Evolutionary conservation across 2,113 vertebrate genomes (phyloP), one percentile per base, ranked within the genome.

Genomic region (Dipodomys merriami): DNA sequence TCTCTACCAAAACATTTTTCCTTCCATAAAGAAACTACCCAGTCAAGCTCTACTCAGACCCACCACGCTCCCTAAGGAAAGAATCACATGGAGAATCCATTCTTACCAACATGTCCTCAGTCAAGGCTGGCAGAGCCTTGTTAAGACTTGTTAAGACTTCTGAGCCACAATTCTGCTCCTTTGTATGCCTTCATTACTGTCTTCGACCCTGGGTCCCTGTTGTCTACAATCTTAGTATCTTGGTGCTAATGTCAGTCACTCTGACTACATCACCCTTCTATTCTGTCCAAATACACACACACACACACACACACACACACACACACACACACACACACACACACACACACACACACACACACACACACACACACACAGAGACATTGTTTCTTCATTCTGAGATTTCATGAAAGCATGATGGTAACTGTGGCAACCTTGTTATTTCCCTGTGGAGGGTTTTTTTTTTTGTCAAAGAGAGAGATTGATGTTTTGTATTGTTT

Each of bases 401-500:
- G 92, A 89, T 85, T 95, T 93, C 86, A 62, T 88, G 33, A 74
- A 46, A 81, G 88, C 93, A 79, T 91, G 84, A 46, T 44, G 57
- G 30, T 95, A 96, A 94, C 82, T 96, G 76, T 35, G 25, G 86
- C 62, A 74, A 91, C 65, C 74, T 86, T 0, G 23, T 91, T 95
- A 95, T 95, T 83, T 92, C 86, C 93, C 74, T 76, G 81, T 85
- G 83, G 57, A 96, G 19, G 53, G 15, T 57, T 57, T 49, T 90
- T 92, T 94, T 49, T 29, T 39, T 39, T 39, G 39, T 39, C 39
- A 84, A 35, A 95, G 69, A 81, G 74, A 97, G 73, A 81, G 74
- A 97, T 30, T 86, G 84, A 88, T 95, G 67, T 7, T 77, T 91
- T 9, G 0, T 80, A 73, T 95, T 96, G 91, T 93, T 97, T 97